Conservation (phyloP, 2,113 vertebrate species). For the Epinephelus cyanopodus region DNA sequence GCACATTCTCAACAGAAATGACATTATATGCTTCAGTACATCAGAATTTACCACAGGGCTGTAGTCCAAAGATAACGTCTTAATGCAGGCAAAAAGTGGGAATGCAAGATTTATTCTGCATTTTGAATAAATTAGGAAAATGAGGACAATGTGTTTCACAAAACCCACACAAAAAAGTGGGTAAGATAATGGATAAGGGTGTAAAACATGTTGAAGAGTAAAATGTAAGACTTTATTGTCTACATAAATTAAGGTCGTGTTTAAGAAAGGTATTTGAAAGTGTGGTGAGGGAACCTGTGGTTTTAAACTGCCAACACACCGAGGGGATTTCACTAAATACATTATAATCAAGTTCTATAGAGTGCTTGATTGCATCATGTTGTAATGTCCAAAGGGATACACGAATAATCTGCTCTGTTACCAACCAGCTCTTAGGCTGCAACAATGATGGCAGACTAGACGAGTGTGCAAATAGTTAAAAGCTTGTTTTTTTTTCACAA, state of each 20-base stretch:
- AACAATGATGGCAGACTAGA: too few relatives aligned
- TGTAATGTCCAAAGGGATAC: neutral
- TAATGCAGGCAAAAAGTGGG: neutral
- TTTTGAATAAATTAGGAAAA: constrained; percentile 6
- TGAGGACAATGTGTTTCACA: neutral
- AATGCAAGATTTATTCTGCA: neutral
- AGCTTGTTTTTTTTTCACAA: too few relatives aligned
- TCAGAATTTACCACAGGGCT: neutral
- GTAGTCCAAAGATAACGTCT: neutral
- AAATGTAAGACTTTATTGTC: neutral
- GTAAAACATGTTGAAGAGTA: neutral
- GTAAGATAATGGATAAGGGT: neutral
- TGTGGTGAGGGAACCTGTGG: neutral
- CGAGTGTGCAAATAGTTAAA: too few relatives aligned
- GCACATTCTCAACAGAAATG: neutral
- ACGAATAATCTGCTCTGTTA: too few relatives aligned
- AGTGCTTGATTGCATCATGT: neutral
- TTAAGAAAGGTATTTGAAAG: neutral
- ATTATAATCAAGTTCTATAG: neutral
- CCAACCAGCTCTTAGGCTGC: too few relatives aligned
- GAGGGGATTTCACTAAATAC: neutral
- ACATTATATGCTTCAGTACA: constrained; percentile 1
- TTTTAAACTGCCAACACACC: neutral
- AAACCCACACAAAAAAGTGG: neutral
- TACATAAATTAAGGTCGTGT: neutral